Conservation (phyloP, 30 jellyfish, hydroid and myxozoan genomes). For the Turritopsis dohrnii region DNA sequence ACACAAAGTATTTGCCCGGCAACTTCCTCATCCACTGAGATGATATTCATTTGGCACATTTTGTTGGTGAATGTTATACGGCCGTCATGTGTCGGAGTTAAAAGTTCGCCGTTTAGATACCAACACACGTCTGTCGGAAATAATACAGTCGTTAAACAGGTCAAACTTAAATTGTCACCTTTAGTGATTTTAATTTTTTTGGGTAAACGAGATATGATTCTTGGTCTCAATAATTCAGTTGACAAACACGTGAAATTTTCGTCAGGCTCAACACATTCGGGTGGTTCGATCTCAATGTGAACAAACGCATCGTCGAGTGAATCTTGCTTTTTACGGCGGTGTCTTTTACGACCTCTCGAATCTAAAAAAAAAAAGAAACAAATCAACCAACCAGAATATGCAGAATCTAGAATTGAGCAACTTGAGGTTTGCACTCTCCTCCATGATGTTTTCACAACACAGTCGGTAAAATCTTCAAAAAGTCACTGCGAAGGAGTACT, state of each 20-base stretch:
- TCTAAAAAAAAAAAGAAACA: not conserved
- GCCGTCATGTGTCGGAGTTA: constrained; percentile 14
- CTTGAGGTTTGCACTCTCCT: too few species aligned
- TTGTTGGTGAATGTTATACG: constrained; percentile 3
- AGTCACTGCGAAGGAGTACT: too few species aligned
- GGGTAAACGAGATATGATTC: constrained; percentile 26
- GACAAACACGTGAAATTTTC: constrained; percentile 28
- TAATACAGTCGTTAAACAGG: constrained; percentile 18
- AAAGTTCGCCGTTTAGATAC: constrained; percentile 7
- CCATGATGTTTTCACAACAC: too few species aligned
- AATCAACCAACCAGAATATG: not conserved
- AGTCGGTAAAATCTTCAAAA: too few species aligned
- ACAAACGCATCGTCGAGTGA: not conserved
- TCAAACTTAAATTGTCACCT: constrained; percentile 6
- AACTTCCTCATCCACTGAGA: not conserved
- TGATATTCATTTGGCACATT: not conserved
- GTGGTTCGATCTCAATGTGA: not conserved
- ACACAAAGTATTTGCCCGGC: constrained; percentile 9
- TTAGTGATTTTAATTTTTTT: not conserved
- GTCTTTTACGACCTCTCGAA: not conserved
- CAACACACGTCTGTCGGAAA: constrained; percentile 28
- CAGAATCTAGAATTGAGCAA: not conserved
- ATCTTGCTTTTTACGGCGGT: not conserved
- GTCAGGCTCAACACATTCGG: constrained; percentile 12
- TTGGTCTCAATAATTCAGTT: constrained; percentile 5